These are phyloP conservation scores for Ooceraea biroi DNA, from an alignment of 1,140 invertebrate genomes.

Conservation along the genomic window DNA sequence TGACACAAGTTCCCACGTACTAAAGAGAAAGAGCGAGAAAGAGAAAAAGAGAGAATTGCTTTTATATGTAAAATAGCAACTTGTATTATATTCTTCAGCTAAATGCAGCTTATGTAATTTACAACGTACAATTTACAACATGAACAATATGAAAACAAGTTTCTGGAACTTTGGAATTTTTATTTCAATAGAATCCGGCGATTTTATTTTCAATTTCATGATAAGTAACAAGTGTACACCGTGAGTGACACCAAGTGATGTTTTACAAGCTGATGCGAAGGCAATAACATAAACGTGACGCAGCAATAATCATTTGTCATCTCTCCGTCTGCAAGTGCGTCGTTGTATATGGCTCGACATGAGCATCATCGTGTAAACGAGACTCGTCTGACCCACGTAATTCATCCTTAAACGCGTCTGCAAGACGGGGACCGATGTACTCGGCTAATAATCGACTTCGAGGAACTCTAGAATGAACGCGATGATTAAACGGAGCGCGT, in stretches of 20 bases:
- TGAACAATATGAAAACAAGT: not conserved
- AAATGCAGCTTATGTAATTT: too few relatives aligned
- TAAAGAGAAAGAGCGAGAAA: too few relatives aligned
- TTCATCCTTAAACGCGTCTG: slow-evolving; percentile 54
- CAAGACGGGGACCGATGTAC: slow-evolving; percentile 45
- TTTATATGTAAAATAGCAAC: not conserved
- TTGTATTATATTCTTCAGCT: not conserved
- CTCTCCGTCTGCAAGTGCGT: slow-evolving; percentile 28
- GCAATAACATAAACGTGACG: slow-evolving; percentile 54
- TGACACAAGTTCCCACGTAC: not conserved
- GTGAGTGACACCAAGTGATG: not conserved
- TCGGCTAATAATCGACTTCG: slow-evolving; percentile 42
- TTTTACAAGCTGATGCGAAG: slow-evolving; percentile 15
- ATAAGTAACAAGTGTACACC: not conserved
- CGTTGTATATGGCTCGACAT: too few relatives aligned
- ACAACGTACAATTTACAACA: too few relatives aligned
- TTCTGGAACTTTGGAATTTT: not conserved
- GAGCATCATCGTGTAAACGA: slow-evolving; percentile 25
- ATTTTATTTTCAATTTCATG: not conserved
- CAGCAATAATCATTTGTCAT: slow-evolving; percentile 51
- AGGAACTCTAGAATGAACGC: slow-evolving; percentile 21
- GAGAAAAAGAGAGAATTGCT: not conserved
- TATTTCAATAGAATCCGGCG: not conserved
- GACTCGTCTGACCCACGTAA: slow-evolving; percentile 62
- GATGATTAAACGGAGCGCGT: slow-evolving; percentile 47